Evolutionary conservation across 1,140 invertebrate species (phyloP), one percentile per base, ranked within the genome.

Genomic region (Alviniconcha marisindica): DNA sequence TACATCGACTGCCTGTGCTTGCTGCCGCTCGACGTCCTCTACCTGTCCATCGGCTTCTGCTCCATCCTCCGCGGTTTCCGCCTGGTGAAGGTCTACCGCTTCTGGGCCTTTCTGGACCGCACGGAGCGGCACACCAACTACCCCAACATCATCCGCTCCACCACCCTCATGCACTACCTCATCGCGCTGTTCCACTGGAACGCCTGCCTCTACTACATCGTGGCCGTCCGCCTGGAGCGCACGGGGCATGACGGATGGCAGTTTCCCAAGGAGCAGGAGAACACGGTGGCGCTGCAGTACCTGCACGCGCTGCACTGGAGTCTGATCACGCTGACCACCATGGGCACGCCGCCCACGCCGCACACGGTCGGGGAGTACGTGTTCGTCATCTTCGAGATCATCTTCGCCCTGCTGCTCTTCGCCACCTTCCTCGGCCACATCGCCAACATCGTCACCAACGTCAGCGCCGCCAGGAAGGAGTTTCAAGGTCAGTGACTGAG

Each of bases 131-230:
- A 99, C 93, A 99, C 98, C 71, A 99, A 99, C 94, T 99, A 99
- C 94, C 98, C 98, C 83, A 99, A 99, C 94, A 95, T 99, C 10
- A 92, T 99, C 95, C 96, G 98, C 88, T 98, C 97, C 83, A 95
- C 94, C 12, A 97, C 97, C 90, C 95, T 99, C 88, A 97, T 98
- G 92, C 98, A 99, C 95, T 99, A 99, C 94, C 95, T 99, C 89
- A 95, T 99, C 94, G 97, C 98, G 93, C 98, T 99, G 93, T 99
- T 99, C 94, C 98, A 99, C 95, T 99, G 98, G 98, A 99, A 99
- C 94, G 98, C 98, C 87, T 99, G 98, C 95, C 95, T 99, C 91
- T 98, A 98, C 94, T 97, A 98, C 95, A 87, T 91, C 24, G 88
- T 92, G 48, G 89, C 88, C 28, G 81, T 60, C 28, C 78, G 83